phyloP scores from a whole-genome alignment of 2,888 invertebrate genomes.

The Stomorhina lunata region DNA sequence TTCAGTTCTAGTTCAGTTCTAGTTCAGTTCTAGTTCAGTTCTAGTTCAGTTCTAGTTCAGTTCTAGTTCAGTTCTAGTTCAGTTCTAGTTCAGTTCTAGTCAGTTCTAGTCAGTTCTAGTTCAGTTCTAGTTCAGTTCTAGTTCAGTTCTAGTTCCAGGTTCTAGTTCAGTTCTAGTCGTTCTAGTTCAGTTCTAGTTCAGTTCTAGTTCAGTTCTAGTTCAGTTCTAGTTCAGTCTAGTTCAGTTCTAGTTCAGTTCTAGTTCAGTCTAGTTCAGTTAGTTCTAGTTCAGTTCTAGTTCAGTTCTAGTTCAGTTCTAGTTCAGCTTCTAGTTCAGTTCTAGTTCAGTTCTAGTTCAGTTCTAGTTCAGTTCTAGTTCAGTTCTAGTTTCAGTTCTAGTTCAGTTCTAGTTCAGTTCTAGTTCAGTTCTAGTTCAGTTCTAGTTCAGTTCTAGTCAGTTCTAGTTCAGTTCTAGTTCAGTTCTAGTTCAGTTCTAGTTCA shows the following conservation, averaged over 20 bases:
- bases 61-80: not conserved
- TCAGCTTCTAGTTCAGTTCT: not conserved
- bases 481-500: not conserved
- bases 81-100: not conserved
- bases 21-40: not conserved
- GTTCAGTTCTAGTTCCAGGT: not conserved
- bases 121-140: not conserved
- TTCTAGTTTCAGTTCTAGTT: not conserved
- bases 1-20: not conserved
- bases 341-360: not conserved
- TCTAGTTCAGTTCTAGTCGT: not conserved
- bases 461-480: not conserved
- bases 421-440: not conserved
- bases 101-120: not conserved
- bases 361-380: not conserved
- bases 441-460: not conserved
- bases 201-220: not conserved
- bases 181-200: not conserved
- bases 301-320: not conserved
- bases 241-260: not conserved
- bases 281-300: not conserved
- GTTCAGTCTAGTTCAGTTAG: not conserved
- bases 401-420: not conserved
- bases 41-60: not conserved
- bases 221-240: not conserved